Base-by-base conservation (phyloP, 1,140 invertebrate species). In the Steinernema khuongi region DNA sequence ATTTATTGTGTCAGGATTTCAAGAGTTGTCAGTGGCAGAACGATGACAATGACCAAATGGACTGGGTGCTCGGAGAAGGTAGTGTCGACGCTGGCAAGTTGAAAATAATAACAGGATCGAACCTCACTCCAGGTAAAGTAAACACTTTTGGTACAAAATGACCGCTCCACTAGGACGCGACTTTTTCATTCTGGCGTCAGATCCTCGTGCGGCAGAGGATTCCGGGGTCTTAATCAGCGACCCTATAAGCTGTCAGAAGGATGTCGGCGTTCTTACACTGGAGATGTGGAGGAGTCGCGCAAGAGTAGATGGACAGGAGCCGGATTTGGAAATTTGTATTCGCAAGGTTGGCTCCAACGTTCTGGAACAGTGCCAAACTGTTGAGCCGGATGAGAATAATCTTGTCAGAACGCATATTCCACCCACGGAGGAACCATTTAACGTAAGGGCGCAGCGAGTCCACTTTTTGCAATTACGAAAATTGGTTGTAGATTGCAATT, bases 191-290 rank as follows among this genome's bases (percentile, higher is more conserved):
- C 76, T 78, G 0, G 76, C 75, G 22, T 78, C 77, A 28, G 73
- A 74, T 76, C 75, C 77, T 4, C 44, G 77, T 19, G 68, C 75
- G 14, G 31, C 76, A 1, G 29, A 66, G 41, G 69, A 74, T 50
- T 72, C 69, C 60, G 77, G 77, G 1, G 29, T 75, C 30, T 66
- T 78, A 33, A 72, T 78, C 17, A 75, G 73, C n/a, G 33, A 67
- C 11, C 67, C 76, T 22, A 78, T 78, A 66, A 76, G 76, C 31
- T 78, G 77, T 60, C 77, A 78, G 70, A 71, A 74, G 33, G 74
- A 73, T 2, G 30, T 69, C 2, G 77, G 77, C 28, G 71, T 77
- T 11, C 43, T 78, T 4, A 70, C 77, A 31, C 74, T 78, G 70
- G 60, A 76, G 19, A 74, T 72, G 44, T 78, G 77, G 77, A 74